These are phyloP conservation scores for Pituophis catenifer DNA, from an alignment of 2,113 vertebrate species.

Conservation along the genomic window DNA sequence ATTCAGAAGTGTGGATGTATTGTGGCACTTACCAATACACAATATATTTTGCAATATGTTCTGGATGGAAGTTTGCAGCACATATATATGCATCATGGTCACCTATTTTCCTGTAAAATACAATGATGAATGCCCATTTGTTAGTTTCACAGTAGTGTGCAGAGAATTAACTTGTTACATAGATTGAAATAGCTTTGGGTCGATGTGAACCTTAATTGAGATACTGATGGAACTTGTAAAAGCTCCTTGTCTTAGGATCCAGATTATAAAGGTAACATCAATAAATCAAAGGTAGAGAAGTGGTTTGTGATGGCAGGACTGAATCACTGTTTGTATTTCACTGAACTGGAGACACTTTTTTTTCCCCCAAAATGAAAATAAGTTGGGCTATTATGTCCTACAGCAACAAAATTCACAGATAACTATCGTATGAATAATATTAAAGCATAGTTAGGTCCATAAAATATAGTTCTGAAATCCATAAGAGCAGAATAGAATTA, in stretches of 20 bases:
- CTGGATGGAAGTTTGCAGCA: not conserved
- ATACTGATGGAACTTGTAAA: not conserved
- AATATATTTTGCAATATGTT: not conserved
- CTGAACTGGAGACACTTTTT: not conserved
- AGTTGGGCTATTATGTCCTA: not conserved
- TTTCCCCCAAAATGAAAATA: not conserved
- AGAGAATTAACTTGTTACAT: not conserved
- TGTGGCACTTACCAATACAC: not conserved
- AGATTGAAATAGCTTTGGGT: not conserved
- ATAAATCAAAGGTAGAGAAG: not conserved
- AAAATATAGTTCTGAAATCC: not conserved
- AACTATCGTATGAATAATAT: not conserved
- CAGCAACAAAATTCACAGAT: not conserved
- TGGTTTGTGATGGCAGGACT: not conserved
- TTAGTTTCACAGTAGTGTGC: not conserved
- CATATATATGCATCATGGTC: not conserved
- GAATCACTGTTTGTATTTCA: not conserved
- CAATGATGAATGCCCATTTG: not conserved
- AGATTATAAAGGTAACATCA: not conserved
- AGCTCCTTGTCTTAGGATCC: not conserved
- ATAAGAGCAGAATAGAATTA: not conserved
- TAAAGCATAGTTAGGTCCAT: not conserved
- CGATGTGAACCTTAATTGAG: not conserved
- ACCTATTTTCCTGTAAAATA: not conserved
- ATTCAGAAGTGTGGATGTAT: not conserved